Evolutionary conservation across 2,888 invertebrate species (phyloP), one percentile per base, ranked within the genome.

Genomic region (Pelosia muscerda): DNA sequence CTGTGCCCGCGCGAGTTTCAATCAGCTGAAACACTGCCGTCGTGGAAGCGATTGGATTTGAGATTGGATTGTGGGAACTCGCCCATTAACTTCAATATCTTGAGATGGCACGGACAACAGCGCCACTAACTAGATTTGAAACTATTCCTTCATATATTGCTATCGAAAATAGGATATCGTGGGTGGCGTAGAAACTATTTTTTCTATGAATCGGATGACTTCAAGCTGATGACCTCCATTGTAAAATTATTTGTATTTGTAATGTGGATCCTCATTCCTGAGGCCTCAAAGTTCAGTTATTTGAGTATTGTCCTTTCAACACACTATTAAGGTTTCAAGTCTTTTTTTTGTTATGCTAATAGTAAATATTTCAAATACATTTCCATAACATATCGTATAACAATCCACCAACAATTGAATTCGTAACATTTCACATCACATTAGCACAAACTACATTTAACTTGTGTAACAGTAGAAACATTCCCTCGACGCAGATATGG

Each of bases 11-110:
- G 64, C 59, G 68, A 74, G 74, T 79, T 70, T 67, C 76, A 79
- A 76, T 77, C 79, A 72, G 64, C 25, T 28, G 57, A 76, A 78
- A 74, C 60, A 61, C 63, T 49, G 62, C 57, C 53, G 68, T 75
- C 15, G 28, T 65, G 76, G 64, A 69, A 34, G 65, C 72, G 65
- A 78, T 76, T 66, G 77, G 71, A 72, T 69, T 58, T 65, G 6
- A 56, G 58, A 79, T 78, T 79, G 69, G 64, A 78, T 79, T 71
- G 72, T 67, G 63, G 58, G 66, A 66, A 54, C 57, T 69, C 57
- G 63, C 34, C 42, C 34, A 31, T 66, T 74, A 72, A 69, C 69
- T 72, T 42, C 59, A 53, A 60, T 57, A 38, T 42, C 65, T 62
- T 62, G 55, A 42, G 38, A 56, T 23, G 22, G 31, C 31, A 59